Evolutionary conservation across 2,888 invertebrate genomes (phyloP).

Genomic region (Smittia sp.): DNA sequence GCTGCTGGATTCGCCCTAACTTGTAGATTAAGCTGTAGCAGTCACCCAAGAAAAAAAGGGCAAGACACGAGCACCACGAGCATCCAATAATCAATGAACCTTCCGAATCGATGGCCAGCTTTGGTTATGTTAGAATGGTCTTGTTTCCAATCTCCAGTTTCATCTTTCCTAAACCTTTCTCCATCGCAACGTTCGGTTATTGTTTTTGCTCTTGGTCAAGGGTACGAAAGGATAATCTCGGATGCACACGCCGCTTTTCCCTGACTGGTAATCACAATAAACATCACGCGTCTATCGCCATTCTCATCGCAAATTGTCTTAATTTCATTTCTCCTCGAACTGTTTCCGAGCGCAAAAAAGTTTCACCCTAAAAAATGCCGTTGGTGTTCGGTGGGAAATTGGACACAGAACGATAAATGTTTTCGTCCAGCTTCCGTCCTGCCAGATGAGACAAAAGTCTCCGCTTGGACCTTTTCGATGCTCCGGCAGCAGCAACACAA

Average conservation of each 20-base stretch:
- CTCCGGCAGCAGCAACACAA: conserved; percentile 9
- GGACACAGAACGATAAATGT: conserved; percentile 42
- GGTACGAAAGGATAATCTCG: neutral
- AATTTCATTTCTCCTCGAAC: conserved; percentile 23
- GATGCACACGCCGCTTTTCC: neutral
- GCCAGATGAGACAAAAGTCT: neutral
- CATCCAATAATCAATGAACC: conserved; percentile 22
- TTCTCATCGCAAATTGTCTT: conserved; percentile 35
- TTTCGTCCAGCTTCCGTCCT: conserved; percentile 11
- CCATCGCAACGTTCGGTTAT: too few species aligned
- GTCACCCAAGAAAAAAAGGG: neutral
- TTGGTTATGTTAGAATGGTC: conserved; percentile 38
- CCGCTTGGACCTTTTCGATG: neutral
- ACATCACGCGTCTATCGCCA: conserved; percentile 33
- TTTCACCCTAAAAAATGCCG: conserved; percentile 26
- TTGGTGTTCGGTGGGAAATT: conserved; percentile 38
- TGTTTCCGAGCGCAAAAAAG: neutral
- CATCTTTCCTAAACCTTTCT: too few species aligned
- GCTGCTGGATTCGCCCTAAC: too few species aligned
- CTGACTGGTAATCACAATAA: conserved; percentile 34
- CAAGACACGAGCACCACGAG: conserved; percentile 14
- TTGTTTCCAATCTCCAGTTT: too few species aligned
- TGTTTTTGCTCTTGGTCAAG: too few species aligned
- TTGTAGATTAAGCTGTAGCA: too few species aligned
- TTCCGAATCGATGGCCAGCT: conserved; percentile 24